These are phyloP conservation scores for Oscheius sp. DNA, from an alignment of 2,888 invertebrate genomes.

Conservation along the genomic window DNA sequence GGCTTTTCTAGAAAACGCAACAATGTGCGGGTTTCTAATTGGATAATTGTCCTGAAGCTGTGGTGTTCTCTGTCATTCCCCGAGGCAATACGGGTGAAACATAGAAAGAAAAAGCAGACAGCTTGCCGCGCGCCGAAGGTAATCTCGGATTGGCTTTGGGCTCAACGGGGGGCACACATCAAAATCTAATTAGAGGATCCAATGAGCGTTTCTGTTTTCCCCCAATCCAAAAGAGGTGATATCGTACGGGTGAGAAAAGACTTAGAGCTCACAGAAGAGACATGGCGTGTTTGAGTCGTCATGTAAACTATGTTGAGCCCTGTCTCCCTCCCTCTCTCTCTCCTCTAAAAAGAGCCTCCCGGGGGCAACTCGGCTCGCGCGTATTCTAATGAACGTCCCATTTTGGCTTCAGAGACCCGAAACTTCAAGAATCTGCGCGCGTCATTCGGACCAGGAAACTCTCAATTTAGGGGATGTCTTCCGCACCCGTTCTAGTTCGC, in stretches of 20 bases:
- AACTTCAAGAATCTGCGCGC: too few species aligned
- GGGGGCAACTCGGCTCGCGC: too few species aligned
- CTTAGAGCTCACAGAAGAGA: too few species aligned
- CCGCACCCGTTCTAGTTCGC: too few species aligned
- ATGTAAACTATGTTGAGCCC: constrained; percentile 32
- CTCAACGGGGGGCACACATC: background rate
- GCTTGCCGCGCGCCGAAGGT: background rate
- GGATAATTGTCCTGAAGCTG: background rate
- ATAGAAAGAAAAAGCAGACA: background rate
- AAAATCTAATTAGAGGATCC: constrained; percentile 24
- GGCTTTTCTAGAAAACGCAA: constrained; percentile 48
- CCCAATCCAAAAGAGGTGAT: too few species aligned
- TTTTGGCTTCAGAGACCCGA: too few species aligned
- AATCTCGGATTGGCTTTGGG: constrained; percentile 3
- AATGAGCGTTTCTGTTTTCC: background rate
- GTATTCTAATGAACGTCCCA: too few species aligned
- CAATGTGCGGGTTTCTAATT: too few species aligned
- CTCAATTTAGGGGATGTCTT: too few species aligned
- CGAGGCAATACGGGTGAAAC: background rate
- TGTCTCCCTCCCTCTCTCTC: background rate
- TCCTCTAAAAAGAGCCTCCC: too few species aligned
- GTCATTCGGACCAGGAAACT: too few species aligned
- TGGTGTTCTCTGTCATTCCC: background rate
- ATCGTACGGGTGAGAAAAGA: too few species aligned
- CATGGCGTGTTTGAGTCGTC: constrained; percentile 13